phyloP scores from a whole-genome alignment of 1,140 invertebrate genomes.

The Cecropterus lyciades region DNA sequence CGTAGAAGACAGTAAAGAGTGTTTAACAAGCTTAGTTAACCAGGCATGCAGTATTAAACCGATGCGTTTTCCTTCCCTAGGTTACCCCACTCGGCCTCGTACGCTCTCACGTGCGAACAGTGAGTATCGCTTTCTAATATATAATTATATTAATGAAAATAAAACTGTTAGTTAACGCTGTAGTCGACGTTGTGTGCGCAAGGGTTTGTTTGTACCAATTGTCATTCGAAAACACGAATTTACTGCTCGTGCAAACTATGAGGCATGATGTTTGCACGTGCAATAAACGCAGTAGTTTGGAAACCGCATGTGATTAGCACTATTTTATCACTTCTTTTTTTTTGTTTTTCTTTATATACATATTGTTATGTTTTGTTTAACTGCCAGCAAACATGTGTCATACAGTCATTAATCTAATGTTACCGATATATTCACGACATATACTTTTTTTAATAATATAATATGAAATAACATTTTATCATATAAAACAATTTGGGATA shows the following conservation, averaged over 20 bases:
- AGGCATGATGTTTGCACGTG: neutral
- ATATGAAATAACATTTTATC: too few species aligned
- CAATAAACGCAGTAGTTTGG: slow-evolving; percentile 14
- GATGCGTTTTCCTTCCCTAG: slow-evolving; percentile 75
- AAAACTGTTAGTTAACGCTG: slow-evolving; percentile 23
- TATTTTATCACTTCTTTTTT: too few species aligned
- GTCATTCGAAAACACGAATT: neutral
- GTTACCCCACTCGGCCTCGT: slow-evolving; percentile 79
- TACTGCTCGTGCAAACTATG: slow-evolving; percentile 3
- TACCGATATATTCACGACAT: too few species aligned
- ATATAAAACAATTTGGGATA: too few species aligned
- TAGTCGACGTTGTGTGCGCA: slow-evolving; percentile 4
- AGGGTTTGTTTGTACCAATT: slow-evolving; percentile 30
- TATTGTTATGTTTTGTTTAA: neutral
- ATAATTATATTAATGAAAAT: slow-evolving; percentile 40
- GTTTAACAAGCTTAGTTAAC: slow-evolving; percentile 73
- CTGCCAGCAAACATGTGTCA: too few species aligned
- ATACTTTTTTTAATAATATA: too few species aligned
- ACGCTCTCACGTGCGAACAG: slow-evolving; percentile 83
- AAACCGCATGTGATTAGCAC: slow-evolving; percentile 7
- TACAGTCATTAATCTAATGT: too few species aligned
- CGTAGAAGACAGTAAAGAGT: slow-evolving; percentile 36
- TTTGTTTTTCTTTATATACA: neutral
- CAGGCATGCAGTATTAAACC: slow-evolving; percentile 78
- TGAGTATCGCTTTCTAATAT: slow-evolving; percentile 80